Base-by-base conservation (phyloP, 2,797 vertebrate genomes). In the Schizopygopsis pylzovi region DNA sequence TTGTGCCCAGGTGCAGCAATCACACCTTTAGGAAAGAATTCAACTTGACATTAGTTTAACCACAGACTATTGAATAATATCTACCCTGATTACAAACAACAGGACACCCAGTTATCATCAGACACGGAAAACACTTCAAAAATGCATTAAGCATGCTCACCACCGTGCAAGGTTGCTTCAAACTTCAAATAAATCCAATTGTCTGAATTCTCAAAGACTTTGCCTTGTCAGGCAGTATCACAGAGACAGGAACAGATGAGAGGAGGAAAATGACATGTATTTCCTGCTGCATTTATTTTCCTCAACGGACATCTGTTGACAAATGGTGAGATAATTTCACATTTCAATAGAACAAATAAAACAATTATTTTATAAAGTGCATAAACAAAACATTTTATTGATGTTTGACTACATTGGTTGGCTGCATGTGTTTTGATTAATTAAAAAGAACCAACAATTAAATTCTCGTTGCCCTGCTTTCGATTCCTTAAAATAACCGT, bases 1-100 rank as follows among this genome's bases (percentile, higher is more conserved):
- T 91, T 92, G 90, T 91, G 91, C 91, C 82, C 92, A 94, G 95
- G 92, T 93, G 94, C 92, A 87, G 89, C 90, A 85, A 79, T 91
- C 65, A 72, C 54, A 88, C 68, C 87, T 86, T 89, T 84, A 61
- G 63, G 78, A 79, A 85, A 76, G 84, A 79, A 90, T 90, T 88
- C 61, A 75, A 83, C 67, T 43, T 8, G 80, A 82, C 54, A 49
- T 82, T 71, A 71, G 82, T 47, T 85, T 81, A 85, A 85, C 87
- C 78, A 76, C 54, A 83, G 85, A 82, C 85, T 87, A 88, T 87
- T 83, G 79, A 83, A 83, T 84, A 85, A 88, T 15, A 86, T 84
- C 90, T 78, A 37, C 47, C 33, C 33, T 81, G 77, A 86, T 86
- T 83, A 70, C 47, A 76, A 16, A 87, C 84, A 71, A 84, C 54